Percentiles rank a stretch among this genome's conserved stretches.
Evolutionary conservation across 2,113 vertebrate genomes (phyloP).

Genomic region (Oncorhynchus keta): DNA sequence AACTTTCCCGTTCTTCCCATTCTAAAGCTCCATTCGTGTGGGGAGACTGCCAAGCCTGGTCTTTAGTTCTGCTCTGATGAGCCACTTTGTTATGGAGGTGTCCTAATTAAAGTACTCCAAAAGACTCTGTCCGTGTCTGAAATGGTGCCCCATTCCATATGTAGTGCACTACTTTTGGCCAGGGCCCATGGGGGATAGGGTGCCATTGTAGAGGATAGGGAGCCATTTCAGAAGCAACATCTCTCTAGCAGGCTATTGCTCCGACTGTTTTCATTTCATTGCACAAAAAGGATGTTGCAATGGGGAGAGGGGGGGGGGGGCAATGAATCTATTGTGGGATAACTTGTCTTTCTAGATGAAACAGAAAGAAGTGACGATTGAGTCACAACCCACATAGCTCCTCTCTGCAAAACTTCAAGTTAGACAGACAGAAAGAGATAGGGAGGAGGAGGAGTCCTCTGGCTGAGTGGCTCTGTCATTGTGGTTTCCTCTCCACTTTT

Average conservation of each 20-base stretch:
- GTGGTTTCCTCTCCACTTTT: conserved; percentile 38
- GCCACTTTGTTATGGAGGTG: background rate
- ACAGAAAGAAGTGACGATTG: background rate
- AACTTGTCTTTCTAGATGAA: background rate
- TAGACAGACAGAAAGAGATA: background rate
- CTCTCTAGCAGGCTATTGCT: background rate
- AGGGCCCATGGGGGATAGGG: no score
- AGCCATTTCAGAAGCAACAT: no score
- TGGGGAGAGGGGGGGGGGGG: no score
- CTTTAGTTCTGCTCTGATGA: conserved; percentile 2
- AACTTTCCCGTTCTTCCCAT: background rate
- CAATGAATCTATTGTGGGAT: no score
- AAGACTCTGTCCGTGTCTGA: no score
- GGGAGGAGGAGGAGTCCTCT: background rate
- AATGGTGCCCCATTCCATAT: no score
- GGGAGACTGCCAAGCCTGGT: background rate
- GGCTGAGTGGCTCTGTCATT: background rate
- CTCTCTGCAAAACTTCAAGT: no score
- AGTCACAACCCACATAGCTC: no score
- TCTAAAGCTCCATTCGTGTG: background rate
- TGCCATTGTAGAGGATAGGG: no score
- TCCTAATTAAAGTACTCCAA: background rate
- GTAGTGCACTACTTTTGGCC: no score
- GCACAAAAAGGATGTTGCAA: background rate
- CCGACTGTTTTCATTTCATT: background rate